Base-by-base conservation (phyloP, 1,140 invertebrate species). In the Trichonephila clavipes region DNA sequence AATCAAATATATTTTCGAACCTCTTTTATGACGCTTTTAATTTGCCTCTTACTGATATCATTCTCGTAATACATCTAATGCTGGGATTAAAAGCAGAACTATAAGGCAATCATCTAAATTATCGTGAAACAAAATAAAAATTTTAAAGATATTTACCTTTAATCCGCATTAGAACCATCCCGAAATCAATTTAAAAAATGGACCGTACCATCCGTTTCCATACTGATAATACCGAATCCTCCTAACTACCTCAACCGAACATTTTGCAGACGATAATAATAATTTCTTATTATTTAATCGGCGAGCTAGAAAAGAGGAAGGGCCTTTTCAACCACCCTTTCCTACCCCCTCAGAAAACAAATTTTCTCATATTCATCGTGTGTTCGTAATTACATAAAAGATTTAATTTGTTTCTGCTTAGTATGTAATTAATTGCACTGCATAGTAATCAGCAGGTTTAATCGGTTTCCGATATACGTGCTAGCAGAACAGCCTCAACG, bases 381-480 rank as follows among this genome's bases (percentile, higher is more conserved):
- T 89, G 88, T 69, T 89, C 72, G 89, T 90, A 90, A 90, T 90
- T 90, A 82, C 89, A 62, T 81, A 81, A 81, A 82, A 90, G 44
- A 82, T 90, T 90, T 90, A 90, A 90, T 90, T 90, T 90, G 89
- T 82, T 90, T 90, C 89, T 90, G 51, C 89, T 62, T 82, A 61
- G 58, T 61, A 34, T 34, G 69, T 82, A 90, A 90, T 82, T 90
- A 90, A 90, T 90, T 90, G 89, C 51, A 44, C n/a, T 51, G 51
- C 34, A 28, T 10, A 62, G 89, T 82, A 90, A 90, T 90, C 89
- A 82, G 69, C 69, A 40, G n/a, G 44, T 90, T 82, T 90, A 90
- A 90, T 90, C 89, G 89, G 89, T 90, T 90, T 90, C 66, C 89
- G 44, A 90, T 82, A 90, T 14, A 61, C 51, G 69, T 82, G 69